Evolutionary conservation across 2,888 invertebrate genomes (phyloP).

Genomic region (Lysandra bellargus): DNA sequence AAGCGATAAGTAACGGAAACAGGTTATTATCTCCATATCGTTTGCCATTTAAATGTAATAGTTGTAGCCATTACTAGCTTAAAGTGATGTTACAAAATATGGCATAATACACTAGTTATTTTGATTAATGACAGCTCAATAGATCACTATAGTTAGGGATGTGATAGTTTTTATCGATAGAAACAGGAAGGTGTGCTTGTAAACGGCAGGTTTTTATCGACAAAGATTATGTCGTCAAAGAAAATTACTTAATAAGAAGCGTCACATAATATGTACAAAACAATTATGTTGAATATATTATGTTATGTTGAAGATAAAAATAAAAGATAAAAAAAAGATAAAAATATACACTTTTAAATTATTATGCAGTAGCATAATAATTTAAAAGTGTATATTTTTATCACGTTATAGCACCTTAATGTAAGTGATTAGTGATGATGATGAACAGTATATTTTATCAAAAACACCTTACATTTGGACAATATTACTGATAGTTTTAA

Average conservation of each 20-base stretch:
- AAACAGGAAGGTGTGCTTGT: background rate
- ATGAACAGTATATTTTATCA: too few species aligned
- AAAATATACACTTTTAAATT: too few species aligned
- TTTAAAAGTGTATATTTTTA: background rate
- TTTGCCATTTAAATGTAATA: background rate
- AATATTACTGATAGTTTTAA: background rate
- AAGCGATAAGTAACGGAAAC: background rate
- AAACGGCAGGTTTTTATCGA: background rate
- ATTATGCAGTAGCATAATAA: too few species aligned
- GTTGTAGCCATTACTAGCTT: background rate
- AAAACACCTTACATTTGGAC: too few species aligned
- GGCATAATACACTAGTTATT: slow-evolving; percentile 30
- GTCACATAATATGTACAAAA: background rate
- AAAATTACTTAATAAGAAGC: slow-evolving; percentile 1
- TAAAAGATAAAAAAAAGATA: too few species aligned
- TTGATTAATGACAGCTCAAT: slow-evolving; percentile 31
- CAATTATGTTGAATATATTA: background rate
- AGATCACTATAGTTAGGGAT: background rate
- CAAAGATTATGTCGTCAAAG: background rate
- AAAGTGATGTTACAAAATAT: slow-evolving; percentile 12
- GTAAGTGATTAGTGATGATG: too few species aligned
- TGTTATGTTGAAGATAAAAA: too few species aligned
- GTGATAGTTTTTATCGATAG: background rate
- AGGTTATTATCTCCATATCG: background rate
- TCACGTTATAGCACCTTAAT: background rate